These are phyloP conservation scores for Sinocyclocheilus anshuiensis DNA, from an alignment of 2,113 vertebrate species.

Conservation along the genomic window DNA sequence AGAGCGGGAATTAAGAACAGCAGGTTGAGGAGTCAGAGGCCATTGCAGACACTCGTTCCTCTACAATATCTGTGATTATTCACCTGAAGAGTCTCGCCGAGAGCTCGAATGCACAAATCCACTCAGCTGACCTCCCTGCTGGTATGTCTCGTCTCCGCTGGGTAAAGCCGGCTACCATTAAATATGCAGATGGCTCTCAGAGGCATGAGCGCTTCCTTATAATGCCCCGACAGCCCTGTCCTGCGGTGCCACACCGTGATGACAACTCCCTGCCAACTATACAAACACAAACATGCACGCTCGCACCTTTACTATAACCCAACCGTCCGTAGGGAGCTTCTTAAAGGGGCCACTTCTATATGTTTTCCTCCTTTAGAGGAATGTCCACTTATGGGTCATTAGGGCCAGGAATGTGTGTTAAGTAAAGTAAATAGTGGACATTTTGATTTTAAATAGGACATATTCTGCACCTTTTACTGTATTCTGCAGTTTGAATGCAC, in stretches of 20 bases:
- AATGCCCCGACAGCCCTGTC: slow-evolving; percentile 32
- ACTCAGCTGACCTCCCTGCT: slow-evolving; percentile 60
- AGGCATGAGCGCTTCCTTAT: slow-evolving; percentile 41
- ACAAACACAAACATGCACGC: too few species aligned
- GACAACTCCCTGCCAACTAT: too few species aligned
- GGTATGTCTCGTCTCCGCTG: slow-evolving; percentile 48
- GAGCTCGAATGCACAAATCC: slow-evolving; percentile 57
- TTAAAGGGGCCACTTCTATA: too few species aligned
- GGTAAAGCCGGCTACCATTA: slow-evolving; percentile 62
- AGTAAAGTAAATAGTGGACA: too few species aligned
- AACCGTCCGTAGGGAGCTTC: too few species aligned
- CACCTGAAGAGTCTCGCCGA: slow-evolving; percentile 54
- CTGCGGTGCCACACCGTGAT: not conserved
- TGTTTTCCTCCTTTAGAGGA: too few species aligned
- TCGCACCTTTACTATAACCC: too few species aligned
- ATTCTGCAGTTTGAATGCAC: too few species aligned
- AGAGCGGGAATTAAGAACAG: slow-evolving; percentile 62
- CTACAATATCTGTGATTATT: slow-evolving; percentile 50
- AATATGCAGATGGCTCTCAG: slow-evolving; percentile 63
- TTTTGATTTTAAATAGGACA: too few species aligned
- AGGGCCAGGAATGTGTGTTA: too few species aligned
- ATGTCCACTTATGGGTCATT: too few species aligned
- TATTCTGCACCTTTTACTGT: too few species aligned
- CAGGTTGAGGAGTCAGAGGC: slow-evolving; percentile 58
- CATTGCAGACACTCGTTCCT: slow-evolving; percentile 39